Conservation (phyloP, 2,797 vertebrate species). For the Chelmon rostratus region DNA sequence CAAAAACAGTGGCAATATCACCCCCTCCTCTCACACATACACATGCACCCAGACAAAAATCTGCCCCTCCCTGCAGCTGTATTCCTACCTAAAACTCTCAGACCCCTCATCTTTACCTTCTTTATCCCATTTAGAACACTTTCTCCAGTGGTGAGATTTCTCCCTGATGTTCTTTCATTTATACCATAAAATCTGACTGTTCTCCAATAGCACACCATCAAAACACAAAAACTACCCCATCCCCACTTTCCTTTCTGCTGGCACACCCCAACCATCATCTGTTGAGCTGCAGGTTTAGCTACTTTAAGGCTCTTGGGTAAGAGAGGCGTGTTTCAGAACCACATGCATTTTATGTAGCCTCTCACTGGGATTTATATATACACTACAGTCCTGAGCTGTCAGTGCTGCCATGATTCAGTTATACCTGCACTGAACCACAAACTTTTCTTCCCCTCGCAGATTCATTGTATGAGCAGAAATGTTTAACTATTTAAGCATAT, state of each 20-base stretch:
- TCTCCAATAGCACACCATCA: slow-evolving; percentile 34
- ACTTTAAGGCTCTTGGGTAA: slow-evolving; percentile 24
- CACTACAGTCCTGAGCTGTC: not conserved
- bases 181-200: slow-evolving; percentile 24
- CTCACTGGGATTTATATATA: slow-evolving; percentile 21
- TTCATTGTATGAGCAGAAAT: not conserved
- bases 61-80: slow-evolving; percentile 28
- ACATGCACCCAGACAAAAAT: slow-evolving; percentile 46
- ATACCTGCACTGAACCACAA: slow-evolving; percentile 13
- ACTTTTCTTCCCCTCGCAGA: slow-evolving; percentile 12
- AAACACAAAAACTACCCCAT: slow-evolving; percentile 36
- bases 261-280: slow-evolving; percentile 50
- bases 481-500: not conserved
- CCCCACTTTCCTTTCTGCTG: slow-evolving; percentile 38
- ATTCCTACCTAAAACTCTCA: slow-evolving; percentile 56
- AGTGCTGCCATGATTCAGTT: slow-evolving; percentile 16
- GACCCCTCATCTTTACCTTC: slow-evolving; percentile 62
- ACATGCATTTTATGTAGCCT: slow-evolving; percentile 28
- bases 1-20: slow-evolving; percentile 89
- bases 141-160: slow-evolving; percentile 39
- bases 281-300: slow-evolving; percentile 59
- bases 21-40: slow-evolving; percentile 31
- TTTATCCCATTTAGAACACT: slow-evolving; percentile 55
- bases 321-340: slow-evolving; percentile 20
- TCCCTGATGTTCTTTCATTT: slow-evolving; percentile 40